A percentile compares a stretch with the other conserved stretches of the same genome.
phyloP scores from a whole-genome alignment of 2,888 invertebrate species.

The Drosophila peninsularis region DNA sequence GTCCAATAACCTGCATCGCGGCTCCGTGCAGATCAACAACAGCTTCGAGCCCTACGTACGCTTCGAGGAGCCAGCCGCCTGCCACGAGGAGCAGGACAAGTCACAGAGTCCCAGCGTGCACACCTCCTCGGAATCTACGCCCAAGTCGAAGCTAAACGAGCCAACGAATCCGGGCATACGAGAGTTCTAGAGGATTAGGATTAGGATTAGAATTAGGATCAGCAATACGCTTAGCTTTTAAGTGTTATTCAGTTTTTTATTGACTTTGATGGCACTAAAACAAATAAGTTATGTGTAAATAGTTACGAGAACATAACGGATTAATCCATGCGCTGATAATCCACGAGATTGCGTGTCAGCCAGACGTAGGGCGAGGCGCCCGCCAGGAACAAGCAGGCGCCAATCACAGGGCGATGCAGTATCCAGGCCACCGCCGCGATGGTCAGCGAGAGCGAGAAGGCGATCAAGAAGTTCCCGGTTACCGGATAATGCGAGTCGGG shows the following conservation, averaged over 20 bases:
- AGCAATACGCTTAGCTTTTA: constrained; percentile 26
- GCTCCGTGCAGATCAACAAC: constrained; percentile 83
- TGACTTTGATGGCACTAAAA: constrained; percentile 25
- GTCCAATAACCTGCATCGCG: constrained; percentile 81
- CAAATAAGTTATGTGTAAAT: constrained; percentile 43
- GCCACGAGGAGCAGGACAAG: constrained; percentile 73
- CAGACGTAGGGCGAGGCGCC: constrained; percentile 86
- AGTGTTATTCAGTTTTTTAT: constrained; percentile 73
- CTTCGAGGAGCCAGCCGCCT: constrained; percentile 70
- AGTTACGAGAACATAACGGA: constrained; percentile 26
- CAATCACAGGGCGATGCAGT: constrained; percentile 86
- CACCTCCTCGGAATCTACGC: constrained; percentile 68
- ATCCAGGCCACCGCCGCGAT: constrained; percentile 86
- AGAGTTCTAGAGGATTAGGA: constrained; percentile 47
- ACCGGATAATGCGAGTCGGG: constrained; percentile 84
- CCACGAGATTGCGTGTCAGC: constrained; percentile 83
- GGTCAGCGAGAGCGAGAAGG: constrained; percentile 85
- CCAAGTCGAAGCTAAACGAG: constrained; percentile 52
- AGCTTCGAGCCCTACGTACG: constrained; percentile 81
- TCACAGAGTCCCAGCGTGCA: constrained; percentile 81
- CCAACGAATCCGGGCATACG: constrained; percentile 35
- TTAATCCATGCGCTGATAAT: constrained; percentile 67
- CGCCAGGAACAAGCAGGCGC: constrained; percentile 85
- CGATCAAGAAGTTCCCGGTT: constrained; percentile 85
- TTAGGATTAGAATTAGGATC: neutral